These are phyloP conservation scores for Drosophila yakuba DNA, from an alignment of 1,140 invertebrate species.

Conservation along the genomic window DNA sequence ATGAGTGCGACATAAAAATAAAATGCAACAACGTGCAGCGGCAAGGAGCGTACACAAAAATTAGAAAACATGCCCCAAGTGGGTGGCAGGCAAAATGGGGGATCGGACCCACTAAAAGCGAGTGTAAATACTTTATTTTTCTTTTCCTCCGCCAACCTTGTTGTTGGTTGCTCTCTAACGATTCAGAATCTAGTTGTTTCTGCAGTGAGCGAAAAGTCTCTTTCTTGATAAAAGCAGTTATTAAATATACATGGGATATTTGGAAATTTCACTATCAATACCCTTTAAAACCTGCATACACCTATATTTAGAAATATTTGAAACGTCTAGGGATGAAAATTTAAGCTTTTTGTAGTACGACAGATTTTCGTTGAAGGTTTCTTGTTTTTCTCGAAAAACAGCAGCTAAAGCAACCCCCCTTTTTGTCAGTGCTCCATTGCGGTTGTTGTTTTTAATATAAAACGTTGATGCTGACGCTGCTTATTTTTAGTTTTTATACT, in stretches of 20 bases:
- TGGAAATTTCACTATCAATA: no score
- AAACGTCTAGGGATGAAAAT: no score
- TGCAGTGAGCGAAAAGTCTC: slow-evolving; percentile 2
- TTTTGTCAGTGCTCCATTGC: slow-evolving; percentile 12
- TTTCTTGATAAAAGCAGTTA: no score
- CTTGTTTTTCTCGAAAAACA: no score
- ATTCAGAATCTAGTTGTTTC: slow-evolving; percentile 21
- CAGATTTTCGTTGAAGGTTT: no score
- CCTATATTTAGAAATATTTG: no score
- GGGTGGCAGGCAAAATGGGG: not conserved
- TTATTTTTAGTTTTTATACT: slow-evolving; percentile 78
- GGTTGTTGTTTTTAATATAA: slow-evolving; percentile 78
- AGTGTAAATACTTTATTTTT: slow-evolving; percentile 69
- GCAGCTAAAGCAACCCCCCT: not conserved
- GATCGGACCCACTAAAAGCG: slow-evolving; percentile 44
- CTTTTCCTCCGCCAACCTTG: slow-evolving; percentile 32
- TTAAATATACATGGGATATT: no score
- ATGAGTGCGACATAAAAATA: slow-evolving; percentile 69
- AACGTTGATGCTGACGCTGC: slow-evolving; percentile 78
- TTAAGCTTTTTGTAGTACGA: no score
- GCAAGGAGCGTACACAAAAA: slow-evolving; percentile 42
- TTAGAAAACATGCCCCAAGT: slow-evolving; percentile 56
- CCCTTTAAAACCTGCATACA: no score
- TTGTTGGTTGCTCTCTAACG: slow-evolving; percentile 35
- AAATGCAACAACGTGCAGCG: slow-evolving; percentile 46